phyloP scores from a whole-genome alignment of 2,113 vertebrate genomes.

The Charina bottae region DNA sequence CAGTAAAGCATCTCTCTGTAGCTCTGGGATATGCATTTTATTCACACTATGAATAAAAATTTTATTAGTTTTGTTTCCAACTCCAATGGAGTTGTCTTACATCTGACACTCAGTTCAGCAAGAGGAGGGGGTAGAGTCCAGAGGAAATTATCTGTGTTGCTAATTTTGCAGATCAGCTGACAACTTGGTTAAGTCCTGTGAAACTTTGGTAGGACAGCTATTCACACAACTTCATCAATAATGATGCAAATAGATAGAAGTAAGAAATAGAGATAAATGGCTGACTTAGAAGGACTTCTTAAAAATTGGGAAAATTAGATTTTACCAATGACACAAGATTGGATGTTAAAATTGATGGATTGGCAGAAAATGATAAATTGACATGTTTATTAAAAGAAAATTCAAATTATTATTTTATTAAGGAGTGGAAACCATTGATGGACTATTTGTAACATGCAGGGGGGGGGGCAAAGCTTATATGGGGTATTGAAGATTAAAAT shows the following conservation, averaged over 20 bases:
- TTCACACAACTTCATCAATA: not conserved
- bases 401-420: too few species aligned
- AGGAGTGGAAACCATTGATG: too few species aligned
- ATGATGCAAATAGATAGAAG: not conserved
- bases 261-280: too few species aligned
- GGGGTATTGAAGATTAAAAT: too few species aligned
- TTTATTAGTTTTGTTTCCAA: not conserved
- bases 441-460: too few species aligned
- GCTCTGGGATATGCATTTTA: not conserved
- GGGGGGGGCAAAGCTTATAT: too few species aligned
- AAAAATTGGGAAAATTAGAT: too few species aligned
- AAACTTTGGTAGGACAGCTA: not conserved
- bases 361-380: too few species aligned
- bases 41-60: not conserved
- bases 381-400: too few species aligned
- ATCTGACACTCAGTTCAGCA: not conserved
- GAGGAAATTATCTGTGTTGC: not conserved
- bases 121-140: not conserved
- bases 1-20: conserved; percentile 4
- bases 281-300: too few species aligned
- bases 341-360: too few species aligned
- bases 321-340: too few species aligned
- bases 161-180: not conserved
- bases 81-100: not conserved
- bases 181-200: not conserved